Evolutionary conservation across 2,888 invertebrate genomes (phyloP).

Genomic region (Lysandra coridon): DNA sequence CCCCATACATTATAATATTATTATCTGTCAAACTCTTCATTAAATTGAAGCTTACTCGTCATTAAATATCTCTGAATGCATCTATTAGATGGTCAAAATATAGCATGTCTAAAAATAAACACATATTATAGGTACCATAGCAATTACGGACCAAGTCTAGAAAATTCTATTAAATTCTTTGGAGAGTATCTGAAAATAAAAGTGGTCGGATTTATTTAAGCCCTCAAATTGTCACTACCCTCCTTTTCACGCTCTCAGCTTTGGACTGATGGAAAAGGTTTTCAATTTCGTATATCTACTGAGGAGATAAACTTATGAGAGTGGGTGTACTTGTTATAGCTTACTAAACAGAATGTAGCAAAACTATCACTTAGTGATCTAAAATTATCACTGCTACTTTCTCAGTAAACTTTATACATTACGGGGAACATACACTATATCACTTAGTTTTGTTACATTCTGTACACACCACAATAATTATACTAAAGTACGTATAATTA

Average conservation of each 20-base stretch:
- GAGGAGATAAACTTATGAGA: background rate
- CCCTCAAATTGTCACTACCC: conserved; percentile 34
- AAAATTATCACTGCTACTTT: too few relatives aligned
- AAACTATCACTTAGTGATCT: too few relatives aligned
- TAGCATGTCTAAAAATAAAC: background rate
- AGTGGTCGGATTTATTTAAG: conserved; percentile 27
- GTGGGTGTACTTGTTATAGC: background rate
- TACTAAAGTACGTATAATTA: background rate
- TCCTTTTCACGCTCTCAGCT: conserved; percentile 33
- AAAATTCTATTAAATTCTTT: conserved; percentile 13
- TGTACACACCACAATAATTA: too few relatives aligned
- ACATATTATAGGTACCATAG: background rate
- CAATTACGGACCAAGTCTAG: background rate
- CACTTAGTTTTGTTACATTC: too few relatives aligned
- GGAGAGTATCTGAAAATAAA: conserved; percentile 2
- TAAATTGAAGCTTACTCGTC: too few relatives aligned
- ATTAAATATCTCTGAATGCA: too few relatives aligned
- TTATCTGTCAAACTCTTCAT: too few relatives aligned
- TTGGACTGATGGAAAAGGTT: conserved; percentile 33
- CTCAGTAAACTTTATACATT: too few relatives aligned
- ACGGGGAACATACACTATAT: too few relatives aligned
- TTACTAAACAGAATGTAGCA: too few relatives aligned
- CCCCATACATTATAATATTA: too few relatives aligned
- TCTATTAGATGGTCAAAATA: too few relatives aligned
- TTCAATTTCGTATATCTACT: conserved; percentile 31